Conservation (phyloP, 2,113 vertebrate genomes). For the Delphinapterus leucas region DNA sequence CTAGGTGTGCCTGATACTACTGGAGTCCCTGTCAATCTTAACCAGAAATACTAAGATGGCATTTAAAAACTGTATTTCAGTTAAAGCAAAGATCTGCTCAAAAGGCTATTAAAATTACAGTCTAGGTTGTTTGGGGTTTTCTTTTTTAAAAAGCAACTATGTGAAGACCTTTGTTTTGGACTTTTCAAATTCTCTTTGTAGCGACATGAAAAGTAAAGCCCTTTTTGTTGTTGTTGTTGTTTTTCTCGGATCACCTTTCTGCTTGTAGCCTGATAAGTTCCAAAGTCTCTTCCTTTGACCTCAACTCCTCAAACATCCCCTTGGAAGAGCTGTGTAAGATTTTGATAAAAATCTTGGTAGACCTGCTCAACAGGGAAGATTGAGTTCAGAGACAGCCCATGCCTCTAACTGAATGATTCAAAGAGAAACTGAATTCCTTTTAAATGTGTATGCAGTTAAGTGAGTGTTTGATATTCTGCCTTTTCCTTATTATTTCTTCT, state of each 20-base stretch:
- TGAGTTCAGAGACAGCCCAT: not conserved
- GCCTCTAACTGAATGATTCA: not conserved
- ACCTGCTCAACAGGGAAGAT: not conserved
- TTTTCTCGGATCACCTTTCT: not conserved
- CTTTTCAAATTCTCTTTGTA: not conserved
- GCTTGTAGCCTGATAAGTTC: not conserved
- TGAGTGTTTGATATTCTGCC: not conserved
- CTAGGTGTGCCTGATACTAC: not conserved
- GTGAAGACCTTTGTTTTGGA: not conserved
- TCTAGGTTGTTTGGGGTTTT: not conserved
- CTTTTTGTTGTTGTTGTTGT: not conserved
- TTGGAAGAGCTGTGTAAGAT: not conserved
- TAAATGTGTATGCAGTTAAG: not conserved
- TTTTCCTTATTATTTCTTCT: not conserved
- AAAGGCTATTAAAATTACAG: not conserved
- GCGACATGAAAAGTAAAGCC: not conserved
- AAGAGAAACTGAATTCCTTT: not conserved
- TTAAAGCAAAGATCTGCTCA: not conserved
- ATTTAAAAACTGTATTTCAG: not conserved
- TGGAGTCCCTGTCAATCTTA: not conserved
- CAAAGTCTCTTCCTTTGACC: not conserved
- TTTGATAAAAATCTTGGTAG: not conserved
- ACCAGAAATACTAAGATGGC: not conserved
- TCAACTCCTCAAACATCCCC: not conserved
- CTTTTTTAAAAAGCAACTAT: not conserved